phyloP scores from a whole-genome alignment of 2,888 invertebrate genomes.

The Apotomis betuletana region DNA sequence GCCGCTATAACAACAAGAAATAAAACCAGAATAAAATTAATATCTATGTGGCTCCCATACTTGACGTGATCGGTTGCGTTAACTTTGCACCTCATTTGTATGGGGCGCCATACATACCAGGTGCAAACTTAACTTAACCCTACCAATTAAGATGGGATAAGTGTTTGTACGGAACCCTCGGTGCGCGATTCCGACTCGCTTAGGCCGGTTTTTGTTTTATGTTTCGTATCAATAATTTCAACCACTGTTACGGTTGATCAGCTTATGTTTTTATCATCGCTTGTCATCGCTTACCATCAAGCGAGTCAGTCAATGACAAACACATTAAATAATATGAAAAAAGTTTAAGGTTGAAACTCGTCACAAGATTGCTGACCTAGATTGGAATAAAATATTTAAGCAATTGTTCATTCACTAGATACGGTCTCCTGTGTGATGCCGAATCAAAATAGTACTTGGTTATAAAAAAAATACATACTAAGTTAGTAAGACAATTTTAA shows the following conservation, averaged over 20 bases:
- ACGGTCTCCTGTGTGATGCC: neutral
- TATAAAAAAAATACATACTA: too few relatives aligned
- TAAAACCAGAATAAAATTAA: too few relatives aligned
- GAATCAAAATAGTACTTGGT: neutral
- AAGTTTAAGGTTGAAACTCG: neutral
- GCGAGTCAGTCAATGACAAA: constrained; percentile 18
- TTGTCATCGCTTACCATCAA: neutral
- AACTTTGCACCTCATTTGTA: too few relatives aligned
- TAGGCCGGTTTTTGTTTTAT: neutral
- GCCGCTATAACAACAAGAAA: too few relatives aligned
- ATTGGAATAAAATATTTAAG: neutral
- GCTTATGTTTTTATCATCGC: constrained; percentile 9
- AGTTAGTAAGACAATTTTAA: too few relatives aligned
- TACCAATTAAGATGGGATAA: too few relatives aligned
- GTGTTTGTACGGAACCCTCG: too few relatives aligned
- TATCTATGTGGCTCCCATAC: too few relatives aligned
- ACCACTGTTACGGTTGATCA: constrained; percentile 13
- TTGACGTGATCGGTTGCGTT: too few relatives aligned
- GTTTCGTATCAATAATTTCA: neutral
- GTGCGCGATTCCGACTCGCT: too few relatives aligned
- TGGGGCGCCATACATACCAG: too few relatives aligned
- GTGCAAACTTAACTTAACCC: too few relatives aligned
- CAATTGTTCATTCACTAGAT: neutral
- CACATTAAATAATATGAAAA: neutral
- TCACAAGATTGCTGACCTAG: constrained; percentile 9